phyloP scores from a whole-genome alignment of 2,797 vertebrate species.

The Cyclura pinguis region DNA sequence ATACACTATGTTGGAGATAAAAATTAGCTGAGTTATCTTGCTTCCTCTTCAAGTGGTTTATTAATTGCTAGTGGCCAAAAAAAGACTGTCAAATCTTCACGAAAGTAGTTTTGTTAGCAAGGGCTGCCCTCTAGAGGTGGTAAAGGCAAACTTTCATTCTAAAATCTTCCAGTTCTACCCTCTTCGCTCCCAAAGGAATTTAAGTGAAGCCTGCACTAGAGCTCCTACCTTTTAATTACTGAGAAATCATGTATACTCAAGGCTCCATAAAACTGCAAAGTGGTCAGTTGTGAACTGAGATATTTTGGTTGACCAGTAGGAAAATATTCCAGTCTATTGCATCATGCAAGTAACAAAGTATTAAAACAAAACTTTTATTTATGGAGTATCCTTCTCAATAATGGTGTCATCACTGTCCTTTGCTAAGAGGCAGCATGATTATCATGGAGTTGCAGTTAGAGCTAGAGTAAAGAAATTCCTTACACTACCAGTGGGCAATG shows the following conservation, averaged over 20 bases:
- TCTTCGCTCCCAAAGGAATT: neutral
- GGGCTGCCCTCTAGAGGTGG: slow-evolving; percentile 18
- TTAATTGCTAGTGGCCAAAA: neutral
- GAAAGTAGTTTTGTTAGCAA: neutral
- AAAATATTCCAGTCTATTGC: neutral
- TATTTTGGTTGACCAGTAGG: neutral
- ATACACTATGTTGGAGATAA: neutral
- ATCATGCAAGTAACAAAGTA: neutral
- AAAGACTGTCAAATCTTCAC: neutral
- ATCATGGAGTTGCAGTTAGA: no score
- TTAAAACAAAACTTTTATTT: neutral
- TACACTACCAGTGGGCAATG: neutral
- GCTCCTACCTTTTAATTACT: neutral
- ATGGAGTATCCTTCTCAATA: neutral
- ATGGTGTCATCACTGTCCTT: no score
- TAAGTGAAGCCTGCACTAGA: neutral
- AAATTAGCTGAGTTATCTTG: neutral
- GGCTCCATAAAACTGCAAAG: neutral
- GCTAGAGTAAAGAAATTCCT: neutral
- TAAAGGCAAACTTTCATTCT: neutral
- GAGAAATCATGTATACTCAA: neutral
- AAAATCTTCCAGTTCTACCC: neutral
- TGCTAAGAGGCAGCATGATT: no score
- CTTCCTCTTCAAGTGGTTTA: neutral
- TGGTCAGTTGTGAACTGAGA: neutral